Percentiles rank a stretch among this genome's conserved stretches.
phyloP scores from a whole-genome alignment of 2,113 vertebrate genomes.

The Mionectes macconnelli region DNA sequence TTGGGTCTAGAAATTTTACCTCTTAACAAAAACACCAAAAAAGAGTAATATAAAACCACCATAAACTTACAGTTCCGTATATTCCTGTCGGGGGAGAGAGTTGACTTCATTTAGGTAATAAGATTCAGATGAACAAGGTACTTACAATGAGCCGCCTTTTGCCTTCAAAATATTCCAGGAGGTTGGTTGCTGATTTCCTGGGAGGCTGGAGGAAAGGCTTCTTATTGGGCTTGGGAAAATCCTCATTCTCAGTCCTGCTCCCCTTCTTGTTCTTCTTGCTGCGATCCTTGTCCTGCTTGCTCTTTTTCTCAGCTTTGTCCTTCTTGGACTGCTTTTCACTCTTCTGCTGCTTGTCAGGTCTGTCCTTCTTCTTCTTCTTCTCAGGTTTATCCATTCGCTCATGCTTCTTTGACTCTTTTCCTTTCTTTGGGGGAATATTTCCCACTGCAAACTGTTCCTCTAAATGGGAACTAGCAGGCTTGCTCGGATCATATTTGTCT shows the following conservation, averaged over 20 bases:
- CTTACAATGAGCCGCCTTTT: constrained; percentile 92
- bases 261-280: constrained; percentile 87
- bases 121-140: constrained; percentile 3
- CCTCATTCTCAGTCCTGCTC: constrained; percentile 79
- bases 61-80: not conserved
- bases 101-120: not conserved
- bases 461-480: constrained; percentile 70
- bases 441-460: constrained; percentile 74
- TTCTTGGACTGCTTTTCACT: constrained; percentile 83
- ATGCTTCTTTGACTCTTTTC: constrained; percentile 79
- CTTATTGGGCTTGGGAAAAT: constrained; percentile 78
- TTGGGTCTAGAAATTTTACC: not conserved
- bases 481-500: constrained; percentile 78
- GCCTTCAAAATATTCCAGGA: constrained; percentile 93
- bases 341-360: constrained; percentile 74
- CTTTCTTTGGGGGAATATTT: constrained; percentile 73
- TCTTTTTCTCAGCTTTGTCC: constrained; percentile 83
- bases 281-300: constrained; percentile 81
- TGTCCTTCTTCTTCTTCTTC: constrained; percentile 90
- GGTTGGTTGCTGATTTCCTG: constrained; percentile 75
- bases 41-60: not conserved
- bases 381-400: constrained; percentile 78
- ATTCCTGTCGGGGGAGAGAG: not conserved
- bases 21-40: not conserved
- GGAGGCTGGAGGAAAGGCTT: constrained; percentile 71